Evolutionary conservation across 2,888 invertebrate genomes (phyloP).

Genomic region (Alloscopus bannaensis): DNA sequence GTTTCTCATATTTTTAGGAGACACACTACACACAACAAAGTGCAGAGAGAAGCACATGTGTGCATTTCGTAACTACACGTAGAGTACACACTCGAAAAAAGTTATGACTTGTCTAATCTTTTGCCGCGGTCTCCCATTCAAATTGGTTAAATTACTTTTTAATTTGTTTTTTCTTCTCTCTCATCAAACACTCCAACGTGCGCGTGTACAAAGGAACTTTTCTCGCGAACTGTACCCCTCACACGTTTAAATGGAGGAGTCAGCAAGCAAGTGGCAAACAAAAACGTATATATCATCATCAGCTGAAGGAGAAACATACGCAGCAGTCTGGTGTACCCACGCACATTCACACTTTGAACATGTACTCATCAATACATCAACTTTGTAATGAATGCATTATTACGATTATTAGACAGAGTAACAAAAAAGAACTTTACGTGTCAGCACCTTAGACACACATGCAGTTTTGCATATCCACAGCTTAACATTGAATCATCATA

Average conservation of each 20-base stretch:
- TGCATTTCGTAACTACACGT: background rate
- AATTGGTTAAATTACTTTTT: conserved; percentile 61
- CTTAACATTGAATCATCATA: too few relatives aligned
- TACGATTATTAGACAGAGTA: conserved; percentile 25
- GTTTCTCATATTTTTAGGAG: too few relatives aligned
- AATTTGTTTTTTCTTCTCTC: conserved; percentile 49
- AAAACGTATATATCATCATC: too few relatives aligned
- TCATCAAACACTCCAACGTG: conserved; percentile 1
- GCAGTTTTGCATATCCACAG: background rate
- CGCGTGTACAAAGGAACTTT: background rate
- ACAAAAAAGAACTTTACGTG: background rate
- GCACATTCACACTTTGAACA: background rate
- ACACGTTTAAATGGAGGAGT: background rate
- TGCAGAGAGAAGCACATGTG: background rate
- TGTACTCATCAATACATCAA: conserved; percentile 3
- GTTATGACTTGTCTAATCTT: conserved; percentile 34
- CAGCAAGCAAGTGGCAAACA: conserved; percentile 20
- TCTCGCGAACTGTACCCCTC: background rate
- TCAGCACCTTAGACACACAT: background rate
- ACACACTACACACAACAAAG: too few relatives aligned
- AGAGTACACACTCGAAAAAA: background rate
- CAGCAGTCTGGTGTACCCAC: background rate
- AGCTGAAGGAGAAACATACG: conserved; percentile 20
- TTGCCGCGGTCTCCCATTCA: conserved; percentile 58
- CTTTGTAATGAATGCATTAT: conserved; percentile 25